phyloP scores from a whole-genome alignment of 2,797 vertebrate species.

The Apogon talboti region DNA sequence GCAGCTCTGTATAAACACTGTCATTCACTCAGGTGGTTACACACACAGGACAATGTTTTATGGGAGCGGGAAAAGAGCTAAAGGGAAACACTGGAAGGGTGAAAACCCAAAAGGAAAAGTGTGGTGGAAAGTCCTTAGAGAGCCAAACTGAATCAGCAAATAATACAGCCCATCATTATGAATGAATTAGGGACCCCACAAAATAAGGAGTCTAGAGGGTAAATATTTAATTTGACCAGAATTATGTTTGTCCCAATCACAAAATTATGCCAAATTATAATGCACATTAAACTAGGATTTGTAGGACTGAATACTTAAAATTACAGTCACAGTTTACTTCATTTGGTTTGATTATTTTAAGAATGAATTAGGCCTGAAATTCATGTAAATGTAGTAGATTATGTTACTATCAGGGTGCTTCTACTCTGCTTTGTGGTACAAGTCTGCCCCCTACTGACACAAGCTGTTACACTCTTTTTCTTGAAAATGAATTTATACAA shows the following conservation, averaged over 20 bases:
- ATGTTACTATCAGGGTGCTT: background rate
- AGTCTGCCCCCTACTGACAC: constrained; percentile 69
- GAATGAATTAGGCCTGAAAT: constrained; percentile 5
- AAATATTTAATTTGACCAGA: too few relatives aligned
- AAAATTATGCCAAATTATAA: background rate
- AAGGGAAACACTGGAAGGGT: constrained; percentile 28
- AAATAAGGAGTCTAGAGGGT: background rate
- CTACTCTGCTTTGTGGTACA: constrained; percentile 23
- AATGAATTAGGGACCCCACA: constrained; percentile 10
- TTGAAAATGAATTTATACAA: background rate
- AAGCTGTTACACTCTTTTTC: background rate
- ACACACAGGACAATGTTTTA: constrained; percentile 33
- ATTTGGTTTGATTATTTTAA: constrained; percentile 14
- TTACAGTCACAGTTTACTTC: background rate
- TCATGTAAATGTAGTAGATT: background rate
- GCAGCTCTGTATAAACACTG: constrained; percentile 30
- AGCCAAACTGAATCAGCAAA: background rate
- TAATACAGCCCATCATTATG: background rate
- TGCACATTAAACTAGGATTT: background rate
- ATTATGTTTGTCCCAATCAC: too few relatives aligned
- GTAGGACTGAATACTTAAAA: constrained; percentile 2
- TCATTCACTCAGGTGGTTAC: constrained; percentile 53
- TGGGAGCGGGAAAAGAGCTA: constrained; percentile 19
- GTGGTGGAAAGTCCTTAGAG: constrained; percentile 16
- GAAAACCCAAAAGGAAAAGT: constrained; percentile 23